Evolutionary conservation across 2,797 vertebrate genomes (phyloP).

Genomic region (Gallinago stenura): DNA sequence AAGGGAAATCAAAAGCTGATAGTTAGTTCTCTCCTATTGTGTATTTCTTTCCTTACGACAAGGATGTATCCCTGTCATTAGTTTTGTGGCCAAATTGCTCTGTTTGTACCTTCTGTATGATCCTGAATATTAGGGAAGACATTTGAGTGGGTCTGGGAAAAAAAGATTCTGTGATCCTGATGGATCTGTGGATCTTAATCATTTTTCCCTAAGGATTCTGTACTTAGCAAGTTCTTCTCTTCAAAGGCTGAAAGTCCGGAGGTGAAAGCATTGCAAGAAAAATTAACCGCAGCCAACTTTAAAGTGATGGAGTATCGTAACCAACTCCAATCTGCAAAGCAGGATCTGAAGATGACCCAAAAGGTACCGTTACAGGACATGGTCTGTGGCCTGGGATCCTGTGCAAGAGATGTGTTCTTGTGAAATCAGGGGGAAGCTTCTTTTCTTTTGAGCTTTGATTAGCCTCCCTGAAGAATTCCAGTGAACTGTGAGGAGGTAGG

Average conservation of each 20-base stretch:
- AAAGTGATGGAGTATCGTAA: slow-evolving; percentile 91
- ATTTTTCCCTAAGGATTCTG: not conserved
- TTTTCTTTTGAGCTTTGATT: not conserved
- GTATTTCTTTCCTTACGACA: not conserved
- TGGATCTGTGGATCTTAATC: not conserved
- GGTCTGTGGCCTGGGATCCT: not conserved
- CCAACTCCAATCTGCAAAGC: slow-evolving; percentile 87
- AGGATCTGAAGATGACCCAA: slow-evolving; percentile 91
- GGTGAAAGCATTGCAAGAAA: slow-evolving; percentile 89
- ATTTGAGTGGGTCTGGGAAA: not conserved
- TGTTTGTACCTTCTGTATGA: not conserved
- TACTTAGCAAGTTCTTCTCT: not conserved
- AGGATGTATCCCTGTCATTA: not conserved
- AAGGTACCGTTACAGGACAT: slow-evolving; percentile 81
- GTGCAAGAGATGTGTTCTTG: not conserved
- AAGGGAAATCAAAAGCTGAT: not conserved
- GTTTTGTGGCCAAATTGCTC: not conserved
- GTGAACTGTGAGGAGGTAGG: not conserved
- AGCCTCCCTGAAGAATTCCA: not conserved
- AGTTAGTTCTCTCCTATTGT: not conserved
- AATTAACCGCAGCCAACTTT: slow-evolving; percentile 84
- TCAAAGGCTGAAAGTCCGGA: slow-evolving; percentile 77
- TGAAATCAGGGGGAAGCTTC: not conserved
- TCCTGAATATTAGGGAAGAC: not conserved
- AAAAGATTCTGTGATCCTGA: not conserved